phyloP scores from a whole-genome alignment of 2,113 vertebrate genomes.

The Misgurnus mizolepis region DNA sequence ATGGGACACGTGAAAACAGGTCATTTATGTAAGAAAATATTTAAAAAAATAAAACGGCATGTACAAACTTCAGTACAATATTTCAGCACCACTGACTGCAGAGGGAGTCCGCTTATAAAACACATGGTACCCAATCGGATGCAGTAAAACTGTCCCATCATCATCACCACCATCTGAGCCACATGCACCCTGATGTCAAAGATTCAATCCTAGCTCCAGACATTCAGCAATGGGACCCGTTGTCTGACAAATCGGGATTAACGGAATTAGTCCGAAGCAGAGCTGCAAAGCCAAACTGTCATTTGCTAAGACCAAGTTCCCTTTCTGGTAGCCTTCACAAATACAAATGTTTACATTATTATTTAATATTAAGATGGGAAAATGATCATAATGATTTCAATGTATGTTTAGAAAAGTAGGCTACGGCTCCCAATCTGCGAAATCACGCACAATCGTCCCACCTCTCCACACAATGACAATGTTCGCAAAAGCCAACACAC shows the following conservation, averaged over 20 bases:
- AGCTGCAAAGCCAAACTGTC: conserved; percentile 36
- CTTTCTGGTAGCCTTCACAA: not conserved
- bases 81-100: conserved; percentile 37
- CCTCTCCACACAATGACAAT: conserved; percentile 23
- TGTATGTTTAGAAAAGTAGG: conserved; percentile 22
- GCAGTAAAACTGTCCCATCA: conserved; percentile 29
- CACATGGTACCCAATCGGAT: conserved; percentile 6
- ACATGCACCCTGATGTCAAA: conserved; percentile 14
- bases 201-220: not conserved
- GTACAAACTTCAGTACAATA: conserved; percentile 22
- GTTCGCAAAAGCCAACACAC: not conserved
- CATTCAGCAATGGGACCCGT: conserved; percentile 46
- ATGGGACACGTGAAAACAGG: not conserved
- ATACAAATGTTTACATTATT: not conserved
- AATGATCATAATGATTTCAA: not conserved
- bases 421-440: conserved; percentile 3
- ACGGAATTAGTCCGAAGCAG: conserved; percentile 53
- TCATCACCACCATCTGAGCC: not conserved
- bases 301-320: conserved; percentile 39
- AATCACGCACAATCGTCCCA: conserved; percentile 9
- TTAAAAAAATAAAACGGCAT: not conserved
- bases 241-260: conserved; percentile 73
- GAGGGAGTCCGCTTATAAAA: not conserved
- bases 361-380: not conserved
- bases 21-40: not conserved